Base-by-base conservation (phyloP, 1,140 invertebrate species). In the Dendrolimus punctatus region DNA sequence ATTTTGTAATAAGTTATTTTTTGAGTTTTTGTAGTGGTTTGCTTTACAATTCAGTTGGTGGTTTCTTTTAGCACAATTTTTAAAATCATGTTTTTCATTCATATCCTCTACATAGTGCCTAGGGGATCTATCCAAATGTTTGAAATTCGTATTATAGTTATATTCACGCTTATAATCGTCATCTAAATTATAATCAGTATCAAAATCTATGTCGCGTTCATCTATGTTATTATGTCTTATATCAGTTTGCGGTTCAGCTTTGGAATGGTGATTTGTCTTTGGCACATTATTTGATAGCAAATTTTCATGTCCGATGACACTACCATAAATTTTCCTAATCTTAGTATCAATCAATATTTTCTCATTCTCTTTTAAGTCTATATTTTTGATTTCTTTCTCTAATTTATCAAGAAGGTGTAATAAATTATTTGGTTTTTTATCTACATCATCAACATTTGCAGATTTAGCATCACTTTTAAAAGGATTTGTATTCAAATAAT, bases 341-440 rank as follows among this genome's bases (percentile, higher is more conserved):
- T 77, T 77, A 5, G 58, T 58, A 52, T 76, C 66, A 42, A 80
- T 64, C 38, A 76, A 48, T 55, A 73, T 57, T 58, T 73, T 80
- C 46, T 69, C 62, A 2, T 40, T 58, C n/a, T 53, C 49, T 52
- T 62, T 49, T 10, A 71, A 39, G 40, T 72, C 49, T 9, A 71
- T 61, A 50, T 74, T 56, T 43, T 66, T 72, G 0, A 72, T 69
- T 65, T 74, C 64, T 64, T 60, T 49, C 52, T 80, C 74, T 49
- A 80, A 57, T 46, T 65, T 68, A 55, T 80, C 64, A 45, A 80
- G 57, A 47, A 80, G 54, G 46, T 40, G 39, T 38, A 80, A 58
- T 36, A 77, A 23, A 3, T 23, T 23, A 23, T 23, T 23, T 23
- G 23, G 23, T 49, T 65, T 76, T 46, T 55, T 62, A 45, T 77